Base-by-base conservation (phyloP, 2,888 invertebrate species). In the Pammene aurita region DNA sequence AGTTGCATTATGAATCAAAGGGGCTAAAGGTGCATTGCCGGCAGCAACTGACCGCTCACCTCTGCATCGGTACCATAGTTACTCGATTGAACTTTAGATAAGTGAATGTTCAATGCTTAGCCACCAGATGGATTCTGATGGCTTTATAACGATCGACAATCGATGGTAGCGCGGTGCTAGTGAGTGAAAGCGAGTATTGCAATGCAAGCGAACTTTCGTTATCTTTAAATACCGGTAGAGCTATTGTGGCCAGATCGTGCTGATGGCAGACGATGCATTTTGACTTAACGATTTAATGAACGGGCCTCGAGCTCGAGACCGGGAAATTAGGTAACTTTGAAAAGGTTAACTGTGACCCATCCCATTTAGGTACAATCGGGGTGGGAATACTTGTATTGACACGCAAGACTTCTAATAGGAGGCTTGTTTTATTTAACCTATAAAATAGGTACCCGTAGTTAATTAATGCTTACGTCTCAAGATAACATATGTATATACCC, bases 161-260 rank as follows among this genome's bases (percentile, higher is more conserved):
- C 72, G 68, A 71, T 79, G 72, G 77, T 79, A 80, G 72, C 60
- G 72, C 72, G 68, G 71, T 74, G 72, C 72, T 48, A 44, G 26
- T 70, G 63, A 72, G 90, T 87, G 90, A 90, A 90, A 90, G 90
- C 86, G 78, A 81, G 83, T 82, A 80, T 74, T 80, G 80, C 84
- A 58, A 44, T 62, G 50, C 56, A 75, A 78, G 82, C 77, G 77
- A 85, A 88, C 88, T 89, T 89, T 88, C 85, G 80, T 84, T 84
- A 80, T 82, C 80, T 79, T 71, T 74, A 78, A 78, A 78, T 79
- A 74, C 82, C 77, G 74, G 78, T 80, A 78, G 71, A 74, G 73
- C 78, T 76, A 82, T 82, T 82, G 82, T 82, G 72, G 60, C 73
- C 46, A 61, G 71, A 70, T 80, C 80, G 80, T 82, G 81, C 77